Conservation (phyloP, 2,113 vertebrate species). For the Natator depressus region DNA sequence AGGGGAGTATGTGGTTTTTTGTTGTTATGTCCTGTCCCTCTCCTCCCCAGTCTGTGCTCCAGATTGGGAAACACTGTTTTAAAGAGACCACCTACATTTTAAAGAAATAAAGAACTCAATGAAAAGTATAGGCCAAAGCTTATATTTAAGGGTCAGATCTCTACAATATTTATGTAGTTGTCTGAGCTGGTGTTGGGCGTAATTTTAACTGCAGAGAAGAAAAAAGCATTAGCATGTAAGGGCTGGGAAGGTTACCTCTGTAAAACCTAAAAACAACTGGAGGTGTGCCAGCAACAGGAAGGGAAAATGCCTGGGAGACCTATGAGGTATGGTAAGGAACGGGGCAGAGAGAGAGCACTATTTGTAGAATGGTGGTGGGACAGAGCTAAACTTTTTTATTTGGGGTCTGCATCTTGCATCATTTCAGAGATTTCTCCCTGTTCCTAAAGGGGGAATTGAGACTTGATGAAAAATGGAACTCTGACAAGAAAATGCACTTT, state of each 20-base stretch:
- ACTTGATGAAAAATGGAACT: not conserved
- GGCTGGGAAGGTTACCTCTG: constrained; percentile 11
- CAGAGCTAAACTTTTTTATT: not conserved
- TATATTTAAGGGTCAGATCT: constrained; percentile 53
- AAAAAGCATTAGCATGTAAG: constrained; percentile 16
- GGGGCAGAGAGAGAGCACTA: not conserved
- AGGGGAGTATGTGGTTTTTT: constrained; percentile 38
- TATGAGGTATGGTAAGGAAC: constrained; percentile 17
- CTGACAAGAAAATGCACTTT: not conserved
- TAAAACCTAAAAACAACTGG: constrained; percentile 30
- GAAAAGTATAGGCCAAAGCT: constrained; percentile 44
- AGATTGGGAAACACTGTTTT: not conserved
- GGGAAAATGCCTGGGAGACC: constrained; percentile 24
- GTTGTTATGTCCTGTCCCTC: not conserved
- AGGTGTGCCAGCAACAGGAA: constrained; percentile 33
- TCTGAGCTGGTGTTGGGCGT: constrained; percentile 1
- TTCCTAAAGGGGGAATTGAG: not conserved
- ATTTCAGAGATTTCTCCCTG: constrained; percentile 25
- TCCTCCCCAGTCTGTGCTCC: not conserved
- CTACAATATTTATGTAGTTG: constrained; percentile 58
- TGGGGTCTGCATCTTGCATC: not conserved
- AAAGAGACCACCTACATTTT: constrained; percentile 67
- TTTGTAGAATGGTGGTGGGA: not conserved
- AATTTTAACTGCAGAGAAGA: not conserved
- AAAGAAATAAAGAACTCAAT: constrained; percentile 37